Conservation (phyloP, 1,140 invertebrate species). For the Zaprionus ornatus region DNA sequence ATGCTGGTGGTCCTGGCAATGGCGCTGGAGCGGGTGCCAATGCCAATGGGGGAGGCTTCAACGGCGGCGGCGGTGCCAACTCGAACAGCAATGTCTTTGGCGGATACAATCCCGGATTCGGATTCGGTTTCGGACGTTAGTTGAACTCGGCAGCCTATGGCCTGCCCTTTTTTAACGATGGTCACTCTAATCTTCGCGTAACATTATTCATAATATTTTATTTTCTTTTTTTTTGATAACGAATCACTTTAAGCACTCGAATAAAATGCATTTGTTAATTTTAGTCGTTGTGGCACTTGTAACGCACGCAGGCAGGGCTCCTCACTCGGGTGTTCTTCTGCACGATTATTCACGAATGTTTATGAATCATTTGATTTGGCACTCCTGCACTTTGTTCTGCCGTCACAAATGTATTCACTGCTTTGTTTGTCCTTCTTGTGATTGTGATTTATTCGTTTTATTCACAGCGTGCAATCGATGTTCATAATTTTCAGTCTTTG, state of each 20-base stretch:
- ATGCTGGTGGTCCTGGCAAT: conserved; percentile 45
- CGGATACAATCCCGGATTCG: conserved; percentile 33
- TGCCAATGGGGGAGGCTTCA: conserved; percentile 21
- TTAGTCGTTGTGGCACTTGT: conserved; percentile 35
- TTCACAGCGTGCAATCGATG: background rate
- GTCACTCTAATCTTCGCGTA: conserved; percentile 13
- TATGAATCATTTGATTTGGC: background rate
- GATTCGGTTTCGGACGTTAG: conserved; percentile 58
- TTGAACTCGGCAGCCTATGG: conserved; percentile 1
- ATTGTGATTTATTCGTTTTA: background rate
- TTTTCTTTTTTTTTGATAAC: conserved; percentile 24
- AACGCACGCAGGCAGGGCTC: background rate
- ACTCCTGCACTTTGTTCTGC: background rate
- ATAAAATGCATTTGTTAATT: conserved; percentile 66
- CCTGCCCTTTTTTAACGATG: background rate
- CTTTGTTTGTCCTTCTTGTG: background rate
- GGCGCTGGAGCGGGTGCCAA: conserved; percentile 5
- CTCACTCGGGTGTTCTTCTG: background rate
- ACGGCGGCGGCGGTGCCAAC: conserved; percentile 49
- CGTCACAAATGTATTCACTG: no score
- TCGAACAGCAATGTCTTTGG: conserved; percentile 60
- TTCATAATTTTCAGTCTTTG: background rate
- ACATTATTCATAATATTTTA: conserved; percentile 13
- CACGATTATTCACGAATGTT: background rate
- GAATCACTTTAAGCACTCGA: conserved; percentile 44